Base-by-base conservation (phyloP, 2,113 vertebrate genomes). In the Notothenia coriiceps region DNA sequence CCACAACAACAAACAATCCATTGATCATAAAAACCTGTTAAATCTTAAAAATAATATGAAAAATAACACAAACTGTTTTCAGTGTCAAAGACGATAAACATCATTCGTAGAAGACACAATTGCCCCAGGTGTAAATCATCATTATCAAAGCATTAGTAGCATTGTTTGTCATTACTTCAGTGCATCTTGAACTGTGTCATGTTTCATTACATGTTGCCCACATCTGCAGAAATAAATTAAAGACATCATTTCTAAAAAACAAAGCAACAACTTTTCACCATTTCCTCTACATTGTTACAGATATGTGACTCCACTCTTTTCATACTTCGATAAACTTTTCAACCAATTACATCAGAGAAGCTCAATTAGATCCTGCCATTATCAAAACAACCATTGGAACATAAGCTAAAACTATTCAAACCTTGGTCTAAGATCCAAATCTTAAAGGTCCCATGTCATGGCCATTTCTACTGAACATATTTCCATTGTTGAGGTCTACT, bases 321-420 rank as follows among this genome's bases (percentile, higher is more conserved):
- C 64, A 40, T 11, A 55, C 15, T 22, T 15, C 52, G 46, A 60
- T 40, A 22, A 40, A 50, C 43, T 33, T 44, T 75, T 69, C 57
- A 74, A 43, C 57, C 9, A n/a, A 15, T 62, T 64, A 35, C 59
- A 70, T 75, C 43, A 57, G 5, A 51, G 47, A 8, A 52, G 22
- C 74, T 46, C 57, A 54, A 61, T 49, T 40, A 17, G 56, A 61
- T 40, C 50, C 29, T 15, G 22, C 55, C 14, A 14, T 17, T 44
- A 79, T 18, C 50, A 35, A 57, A 52, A 74, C 47, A 61, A 49
- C 68, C 14, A 35, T 46, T n/a, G 59, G 1, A 33, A n/a, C 22
- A 56, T 33, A 25, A 43, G 11, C 5, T 56, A 12, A 17, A 9
- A 18, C 49, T 52, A 33, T 1, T 61, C 10, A 51, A 20, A 10